Conservation (phyloP, 2,888 invertebrate species). For the Ennomos erosarius region DNA sequence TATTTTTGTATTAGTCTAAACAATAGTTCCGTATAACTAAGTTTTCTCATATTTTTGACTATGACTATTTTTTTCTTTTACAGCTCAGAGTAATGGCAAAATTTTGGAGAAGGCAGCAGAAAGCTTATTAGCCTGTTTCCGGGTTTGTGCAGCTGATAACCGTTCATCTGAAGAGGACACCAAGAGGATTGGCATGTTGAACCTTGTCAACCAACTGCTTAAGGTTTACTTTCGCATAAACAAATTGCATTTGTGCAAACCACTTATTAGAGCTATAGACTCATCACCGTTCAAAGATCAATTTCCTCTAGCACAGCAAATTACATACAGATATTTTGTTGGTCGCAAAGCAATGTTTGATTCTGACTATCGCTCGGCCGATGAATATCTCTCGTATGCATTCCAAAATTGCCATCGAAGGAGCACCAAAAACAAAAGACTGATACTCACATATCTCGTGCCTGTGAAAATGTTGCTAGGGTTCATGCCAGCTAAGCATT, state of each 20-base stretch:
- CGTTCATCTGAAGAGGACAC: conserved; percentile 95
- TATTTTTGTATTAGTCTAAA: no score
- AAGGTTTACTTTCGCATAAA: conserved; percentile 97
- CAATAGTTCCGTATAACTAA: no score
- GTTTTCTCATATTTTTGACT: no score
- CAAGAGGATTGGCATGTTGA: conserved; percentile 98
- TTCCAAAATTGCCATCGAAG: conserved; percentile 95
- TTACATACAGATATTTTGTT: conserved; percentile 98
- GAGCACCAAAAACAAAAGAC: conserved; percentile 93
- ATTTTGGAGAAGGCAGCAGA: conserved; percentile 97
- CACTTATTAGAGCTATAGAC: conserved; percentile 98
- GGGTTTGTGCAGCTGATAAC: conserved; percentile 97
- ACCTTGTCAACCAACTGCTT: conserved; percentile 98
- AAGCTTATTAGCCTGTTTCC: conserved; percentile 95
- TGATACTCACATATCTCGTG: conserved; percentile 97
- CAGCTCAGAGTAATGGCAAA: conserved; percentile 86
- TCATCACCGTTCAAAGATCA: conserved; percentile 95
- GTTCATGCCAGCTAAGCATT: conserved; percentile 93
- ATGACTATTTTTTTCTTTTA: no score
- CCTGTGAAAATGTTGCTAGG: conserved; percentile 99
- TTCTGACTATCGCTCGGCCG: conserved; percentile 97
- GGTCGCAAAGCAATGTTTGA: conserved; percentile 99
- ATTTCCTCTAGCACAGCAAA: conserved; percentile 96
- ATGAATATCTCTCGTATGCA: conserved; percentile 96
- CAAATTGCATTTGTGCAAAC: conserved; percentile 95